Conservation (phyloP, 2,888 invertebrate species). For the Cartodere bifasciata region DNA sequence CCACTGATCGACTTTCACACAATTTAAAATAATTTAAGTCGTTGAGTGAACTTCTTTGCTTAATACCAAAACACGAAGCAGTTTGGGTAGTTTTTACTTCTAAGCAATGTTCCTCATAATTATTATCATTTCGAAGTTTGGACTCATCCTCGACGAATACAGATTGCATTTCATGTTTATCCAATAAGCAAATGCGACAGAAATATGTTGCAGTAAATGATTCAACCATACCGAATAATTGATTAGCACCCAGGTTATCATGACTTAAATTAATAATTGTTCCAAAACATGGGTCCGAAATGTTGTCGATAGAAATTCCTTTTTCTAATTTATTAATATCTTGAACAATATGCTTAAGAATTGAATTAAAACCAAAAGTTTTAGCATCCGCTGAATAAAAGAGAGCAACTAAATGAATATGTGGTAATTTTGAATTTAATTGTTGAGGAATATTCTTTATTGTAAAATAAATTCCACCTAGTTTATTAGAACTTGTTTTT, state of each 20-base stretch:
- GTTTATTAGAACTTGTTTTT: too few species aligned
- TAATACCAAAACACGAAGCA: not conserved
- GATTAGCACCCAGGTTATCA: slow-evolving; percentile 1
- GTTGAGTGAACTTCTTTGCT: slow-evolving; percentile 9
- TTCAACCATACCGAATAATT: slow-evolving; percentile 1
- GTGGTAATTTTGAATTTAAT: too few species aligned
- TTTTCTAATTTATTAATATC: too few species aligned
- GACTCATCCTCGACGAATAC: not conserved
- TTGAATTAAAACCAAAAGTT: too few species aligned
- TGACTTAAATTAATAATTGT: too few species aligned
- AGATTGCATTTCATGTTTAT: not conserved
- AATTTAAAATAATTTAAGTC: slow-evolving; percentile 14
- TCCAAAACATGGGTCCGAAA: too few species aligned
- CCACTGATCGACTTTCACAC: slow-evolving; percentile 10
- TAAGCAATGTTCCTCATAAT: slow-evolving; percentile 1
- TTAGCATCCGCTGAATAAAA: too few species aligned
- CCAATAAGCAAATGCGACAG: not conserved
- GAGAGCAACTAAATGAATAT: too few species aligned
- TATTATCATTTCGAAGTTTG: not conserved
- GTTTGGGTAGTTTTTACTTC: not conserved
- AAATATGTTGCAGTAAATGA: not conserved
- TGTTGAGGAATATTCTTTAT: too few species aligned
- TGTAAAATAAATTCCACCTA: too few species aligned
- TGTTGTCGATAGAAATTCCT: too few species aligned
- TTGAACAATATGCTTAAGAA: too few species aligned